Base-by-base conservation (phyloP, 2,888 invertebrate genomes). In the Ornithoptera priamus region DNA sequence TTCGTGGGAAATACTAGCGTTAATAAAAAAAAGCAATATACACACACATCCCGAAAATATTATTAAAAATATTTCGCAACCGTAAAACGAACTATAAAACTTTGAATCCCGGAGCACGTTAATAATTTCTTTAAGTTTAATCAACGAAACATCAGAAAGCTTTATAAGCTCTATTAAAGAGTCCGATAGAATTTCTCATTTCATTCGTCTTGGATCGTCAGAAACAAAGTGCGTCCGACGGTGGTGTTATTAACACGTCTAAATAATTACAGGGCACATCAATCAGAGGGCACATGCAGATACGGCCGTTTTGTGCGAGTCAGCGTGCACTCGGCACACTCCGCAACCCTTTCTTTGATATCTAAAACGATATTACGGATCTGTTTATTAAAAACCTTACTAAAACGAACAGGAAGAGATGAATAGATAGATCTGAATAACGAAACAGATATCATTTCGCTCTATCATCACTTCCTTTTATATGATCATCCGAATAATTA, bases 201-300 rank as follows among this genome's bases (percentile, higher is more conserved):
- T 90, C 87, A 89, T 91, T 92, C 87, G 91, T 91, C 92, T 92
- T 89, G 85, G 90, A 88, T 90, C 91, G 87, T 90, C 91, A 89
- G 85, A 90, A 90, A 90, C 90, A 89, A 88, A 92, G 91, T 91
- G 90, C 88, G 85, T 86, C 87, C 88, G 81, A 85, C 89, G 82
- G 87, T 86, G 88, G 90, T 93, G 88, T 93, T 93, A 93, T 93
- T 93, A 93, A 88, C 89, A 89, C 89, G 93, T 93, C 93, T 85
- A 87, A 87, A 92, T 93, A 93, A 93, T 93, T 93, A 93, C 89
- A 92, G 90, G 86, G 89, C 85, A 89, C 93, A 93, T 93, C 93
- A 93, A 92, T 93, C 93, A 93, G 84, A 80, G 80, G 83, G 85
- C 88, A 88, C 86, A 91, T 90, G 91, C 91, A 92, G 91, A 91